These are phyloP conservation scores for Geophilus truncorum DNA, from an alignment of 2,888 invertebrate genomes.

Conservation along the genomic window DNA sequence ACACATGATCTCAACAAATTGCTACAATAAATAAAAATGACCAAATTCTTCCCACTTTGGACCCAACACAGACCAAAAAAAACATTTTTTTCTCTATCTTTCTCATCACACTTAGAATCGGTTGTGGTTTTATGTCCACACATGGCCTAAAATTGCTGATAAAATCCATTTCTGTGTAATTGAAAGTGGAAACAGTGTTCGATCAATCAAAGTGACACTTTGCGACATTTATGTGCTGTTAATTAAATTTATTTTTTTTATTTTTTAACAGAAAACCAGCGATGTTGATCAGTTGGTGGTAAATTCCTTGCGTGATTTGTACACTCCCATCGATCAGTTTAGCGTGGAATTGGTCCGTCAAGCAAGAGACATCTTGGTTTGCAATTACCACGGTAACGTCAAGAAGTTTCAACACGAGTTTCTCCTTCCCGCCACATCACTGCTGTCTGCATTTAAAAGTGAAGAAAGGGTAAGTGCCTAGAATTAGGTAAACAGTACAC, in stretches of 20 bases:
- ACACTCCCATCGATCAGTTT: neutral
- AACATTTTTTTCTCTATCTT: neutral
- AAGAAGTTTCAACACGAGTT: conserved; percentile 60
- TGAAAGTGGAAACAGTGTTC: neutral
- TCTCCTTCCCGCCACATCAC: conserved; percentile 52
- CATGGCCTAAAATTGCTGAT: neutral
- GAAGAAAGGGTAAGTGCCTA: conserved; percentile 36
- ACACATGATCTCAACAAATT: neutral
- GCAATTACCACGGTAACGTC: conserved; percentile 61
- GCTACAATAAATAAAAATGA: neutral
- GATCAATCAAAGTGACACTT: neutral
- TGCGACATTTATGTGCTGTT: neutral
- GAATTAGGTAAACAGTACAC: neutral
- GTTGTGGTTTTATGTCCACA: neutral
- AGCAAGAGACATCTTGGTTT: conserved; percentile 63
- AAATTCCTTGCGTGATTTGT: conserved; percentile 28
- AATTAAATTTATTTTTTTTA: neutral
- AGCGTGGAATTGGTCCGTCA: conserved; percentile 55
- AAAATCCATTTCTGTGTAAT: neutral
- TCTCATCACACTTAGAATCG: neutral
- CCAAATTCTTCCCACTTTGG: neutral
- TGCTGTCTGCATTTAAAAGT: conserved; percentile 33
- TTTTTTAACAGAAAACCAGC: conserved; percentile 7
- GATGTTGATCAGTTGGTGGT: conserved; percentile 33
- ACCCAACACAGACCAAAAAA: neutral